Evolutionary conservation across 2,113 vertebrate genomes (phyloP).

Genomic region (Toxostoma redivivum): DNA sequence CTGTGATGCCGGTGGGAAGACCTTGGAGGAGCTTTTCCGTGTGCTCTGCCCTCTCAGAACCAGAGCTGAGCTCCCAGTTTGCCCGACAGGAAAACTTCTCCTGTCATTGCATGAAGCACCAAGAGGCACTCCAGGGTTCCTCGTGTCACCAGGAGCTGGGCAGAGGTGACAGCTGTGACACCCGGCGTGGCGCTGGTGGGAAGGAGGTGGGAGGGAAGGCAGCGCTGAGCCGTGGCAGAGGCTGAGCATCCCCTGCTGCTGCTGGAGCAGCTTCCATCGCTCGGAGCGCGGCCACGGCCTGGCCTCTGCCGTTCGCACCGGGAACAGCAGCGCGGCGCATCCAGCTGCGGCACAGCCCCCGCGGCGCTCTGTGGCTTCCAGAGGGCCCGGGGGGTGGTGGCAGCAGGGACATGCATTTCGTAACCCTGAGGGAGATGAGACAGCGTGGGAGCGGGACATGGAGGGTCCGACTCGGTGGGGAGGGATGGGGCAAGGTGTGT

Average conservation of each 20-base stretch:
- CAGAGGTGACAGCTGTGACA: not conserved
- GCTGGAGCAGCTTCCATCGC: not conserved
- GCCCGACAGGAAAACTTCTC: not conserved
- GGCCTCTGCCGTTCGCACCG: constrained; percentile 46
- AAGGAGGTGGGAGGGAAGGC: not conserved
- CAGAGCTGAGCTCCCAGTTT: not conserved
- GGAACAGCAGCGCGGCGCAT: constrained; percentile 4
- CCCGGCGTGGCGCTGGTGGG: fast-evolving
- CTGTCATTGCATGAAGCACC: fast-evolving
- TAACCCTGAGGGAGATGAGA: not conserved
- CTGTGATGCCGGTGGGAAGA: fast-evolving
- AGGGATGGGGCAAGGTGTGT: not conserved
- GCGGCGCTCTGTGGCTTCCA: not conserved
- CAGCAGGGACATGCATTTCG: not conserved
- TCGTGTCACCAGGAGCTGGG: not conserved
- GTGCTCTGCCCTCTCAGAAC: not conserved
- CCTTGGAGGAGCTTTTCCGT: not conserved
- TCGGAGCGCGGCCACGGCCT: not conserved
- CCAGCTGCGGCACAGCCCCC: not conserved
- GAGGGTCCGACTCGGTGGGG: fast-evolving
- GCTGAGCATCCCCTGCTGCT: not conserved
- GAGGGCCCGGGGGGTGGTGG: fast-evolving
- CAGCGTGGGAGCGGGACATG: fast-evolving
- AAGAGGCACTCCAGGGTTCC: not conserved
- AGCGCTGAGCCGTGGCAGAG: not conserved